Base-by-base conservation (phyloP, 2,888 invertebrate species). In the Hofmannophila pseudospretella region DNA sequence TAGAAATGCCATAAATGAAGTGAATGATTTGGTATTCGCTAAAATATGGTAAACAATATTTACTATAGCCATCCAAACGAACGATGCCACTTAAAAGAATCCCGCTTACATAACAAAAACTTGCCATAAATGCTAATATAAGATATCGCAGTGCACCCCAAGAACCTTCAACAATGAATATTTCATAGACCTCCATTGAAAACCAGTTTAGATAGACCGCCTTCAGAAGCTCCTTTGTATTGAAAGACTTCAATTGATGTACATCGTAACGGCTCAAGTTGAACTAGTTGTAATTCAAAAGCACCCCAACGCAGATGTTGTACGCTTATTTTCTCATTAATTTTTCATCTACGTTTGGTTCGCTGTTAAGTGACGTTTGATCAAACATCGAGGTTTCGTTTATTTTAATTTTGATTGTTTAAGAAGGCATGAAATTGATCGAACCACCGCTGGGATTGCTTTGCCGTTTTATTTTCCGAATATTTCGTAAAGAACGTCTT, bases 121-220 rank as follows among this genome's bases (percentile, higher is more conserved):
- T 74, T 74, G 71, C 71, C 73, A 71, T 72, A 73, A 75, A 75
- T 76, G 75, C 73, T 75, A 76, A 74, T 75, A 75, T 70, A 73
- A 68, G 71, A 68, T 66, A 70, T 68, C 69, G 64, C 49, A 53
- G 55, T 53, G 51, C 45, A 53, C 49, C 44, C 47, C 51, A 52
- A 57, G 41, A 59, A 61, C 60, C 63, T 62, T 58, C 61, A 48
- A 45, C 66, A 58, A 75, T 75, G 75, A 75, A 75, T 75, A 75
- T 75, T 75, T 75, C 75, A 75, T 75, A 69, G 58, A 58, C 65
- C 55, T 58, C 63, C 60, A 60, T 63, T 57, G 57, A 45, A 32
- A 47, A 38, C 74, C 71, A 72, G 52, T 36, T 2, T 7, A 14
- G 9, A 9, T 10, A 27, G 39, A 32, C 25, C 35, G 27, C 22